Evolutionary conservation across 1,140 invertebrate species (phyloP), one percentile per base, ranked within the genome.

Genomic region (Ceratoteleas bidentatus): DNA sequence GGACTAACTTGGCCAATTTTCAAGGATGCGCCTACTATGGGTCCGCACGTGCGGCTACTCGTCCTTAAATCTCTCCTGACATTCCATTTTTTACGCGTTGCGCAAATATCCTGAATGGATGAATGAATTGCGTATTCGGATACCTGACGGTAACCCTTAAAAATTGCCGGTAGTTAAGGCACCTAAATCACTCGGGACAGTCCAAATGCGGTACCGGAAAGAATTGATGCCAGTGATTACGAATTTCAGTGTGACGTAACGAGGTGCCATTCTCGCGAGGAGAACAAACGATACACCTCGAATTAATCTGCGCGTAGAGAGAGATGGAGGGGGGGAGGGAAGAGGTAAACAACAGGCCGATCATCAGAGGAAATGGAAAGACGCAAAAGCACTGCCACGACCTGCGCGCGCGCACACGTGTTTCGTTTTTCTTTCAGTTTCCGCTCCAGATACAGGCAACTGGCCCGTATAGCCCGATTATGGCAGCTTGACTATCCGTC

Each of bases 351-450:
- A 24, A 24, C 24, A 24, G 4, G 24, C 24, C 24, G 1, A 24
- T 0, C 49, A 3, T 0, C 24, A 7, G 15, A 64, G 45, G 61
- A 65, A 65, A 65, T 53, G 32, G 16, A 66, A 50, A 56, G 61
- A 50, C 36, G 52, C 7, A 54, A 11, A 72, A 36, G 49, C 40
- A 33, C 50, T 15, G 13, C 45, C 49, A 10, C 52, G 76, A 61
- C 43, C 57, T 47, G 54, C 47, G 61, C 33, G 56, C 10, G 15
- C 33, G 57, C 58, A 38, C 57, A 53, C 64, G 53, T 74, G 15
- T 83, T 82, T 77, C 69, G 80, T 83, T 83, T 83, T 83, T 83
- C 80, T 83, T 70, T 65, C 57, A 52, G 70, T 83, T 83, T 83
- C 81, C 74, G 74, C 81, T 78, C 81, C 65, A 83, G 74, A 78